Evolutionary conservation across 2,113 vertebrate species (phyloP), one percentile per base, ranked within the genome.

Genomic region (Bufo gargarizans): DNA sequence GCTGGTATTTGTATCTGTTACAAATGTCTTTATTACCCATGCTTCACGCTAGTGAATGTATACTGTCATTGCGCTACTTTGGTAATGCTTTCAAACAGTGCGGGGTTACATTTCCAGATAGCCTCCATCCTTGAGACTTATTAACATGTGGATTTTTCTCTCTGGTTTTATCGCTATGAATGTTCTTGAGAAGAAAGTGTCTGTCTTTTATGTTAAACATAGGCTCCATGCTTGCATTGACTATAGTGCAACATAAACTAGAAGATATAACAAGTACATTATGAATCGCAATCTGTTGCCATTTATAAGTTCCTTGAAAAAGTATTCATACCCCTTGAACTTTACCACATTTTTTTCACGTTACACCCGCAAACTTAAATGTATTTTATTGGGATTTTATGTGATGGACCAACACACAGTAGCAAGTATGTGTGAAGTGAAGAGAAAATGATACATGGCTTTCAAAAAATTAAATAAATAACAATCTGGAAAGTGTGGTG

Each of bases 221-320:
- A 86, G 69, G 0, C 76, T 90, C 91, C 91, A n/a, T 83, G 65
- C 90, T 89, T 1, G 0, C 80, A 0, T 50, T 90, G 92, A 90
- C 90, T 81, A 78, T 88, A 89, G 92, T 89, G 88, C 22, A 22
- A 74, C 90, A 92, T 19, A 10, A 93, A 91, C 12, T 91, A 85
- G 93, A 86, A 77, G 49, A 92, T 93, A 85, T 93, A 93, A 95
- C 95, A 95, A 93, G 93, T 91, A 91, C 17, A 93, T 93, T 94
- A 95, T 94, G 92, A 95, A 94, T 95, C 95, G 94, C 93, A 95
- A 55, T n/a, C 90, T 94, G 91, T 92, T 95, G 93, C 93, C 94
- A 94, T 58, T 13, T 58, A 33, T 33, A 33, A 33, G 33, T 33
- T 0, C 33, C 33, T 33, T 33, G 33, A 33, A 33, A 33, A 33